A percentile compares a stretch with the other conserved stretches of the same genome.
Conservation (phyloP, 2,888 invertebrate genomes). For the Steinernema scapterisci region DNA sequence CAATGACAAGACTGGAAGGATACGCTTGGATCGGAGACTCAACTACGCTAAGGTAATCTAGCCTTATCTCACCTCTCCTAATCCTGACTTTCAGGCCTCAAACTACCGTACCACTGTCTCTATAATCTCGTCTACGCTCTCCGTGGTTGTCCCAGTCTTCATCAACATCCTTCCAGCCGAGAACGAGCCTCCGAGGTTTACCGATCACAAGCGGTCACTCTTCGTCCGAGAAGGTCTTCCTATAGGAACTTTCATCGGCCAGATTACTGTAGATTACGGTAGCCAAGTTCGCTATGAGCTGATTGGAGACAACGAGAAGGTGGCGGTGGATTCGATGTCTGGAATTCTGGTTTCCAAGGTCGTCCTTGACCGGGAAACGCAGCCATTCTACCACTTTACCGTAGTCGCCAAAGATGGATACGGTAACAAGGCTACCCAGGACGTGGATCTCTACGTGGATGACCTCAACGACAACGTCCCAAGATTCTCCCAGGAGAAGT, state of each 20-base stretch:
- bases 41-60: neutral
- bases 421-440: slow-evolving; percentile 10
- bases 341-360: neutral
- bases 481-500: neutral
- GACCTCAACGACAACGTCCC: slow-evolving; percentile 12
- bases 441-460: slow-evolving; percentile 21
- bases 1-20: neutral
- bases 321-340: neutral
- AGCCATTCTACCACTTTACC: neutral
- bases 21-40: neutral
- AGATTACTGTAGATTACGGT: neutral
- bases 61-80: no score
- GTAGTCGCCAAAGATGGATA: slow-evolving; percentile 24
- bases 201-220: neutral
- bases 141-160: slow-evolving; percentile 16
- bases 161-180: slow-evolving; percentile 13
- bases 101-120: slow-evolving; percentile 23
- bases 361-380: neutral
- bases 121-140: slow-evolving; percentile 15
- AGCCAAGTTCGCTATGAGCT: neutral
- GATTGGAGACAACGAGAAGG: neutral
- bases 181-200: slow-evolving; percentile 17
- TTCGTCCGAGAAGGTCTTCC: slow-evolving; percentile 19
- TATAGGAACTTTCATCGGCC: neutral
- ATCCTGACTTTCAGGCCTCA: neutral